Conservation (phyloP, 2,113 vertebrate species). For the Zapus hudsonius region DNA sequence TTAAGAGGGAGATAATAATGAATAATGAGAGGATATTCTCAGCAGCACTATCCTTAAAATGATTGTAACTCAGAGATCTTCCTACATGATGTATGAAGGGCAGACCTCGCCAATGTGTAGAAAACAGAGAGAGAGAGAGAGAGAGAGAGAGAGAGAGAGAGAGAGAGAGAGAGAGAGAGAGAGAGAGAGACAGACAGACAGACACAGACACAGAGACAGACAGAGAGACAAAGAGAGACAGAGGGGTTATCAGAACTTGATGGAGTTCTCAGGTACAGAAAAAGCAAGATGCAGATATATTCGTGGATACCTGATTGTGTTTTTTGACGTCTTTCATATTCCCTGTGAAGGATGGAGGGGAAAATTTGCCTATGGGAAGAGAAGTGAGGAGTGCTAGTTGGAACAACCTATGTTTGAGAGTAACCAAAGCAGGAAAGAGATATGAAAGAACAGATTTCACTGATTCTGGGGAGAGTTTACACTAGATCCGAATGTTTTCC, state of each 20-base stretch:
- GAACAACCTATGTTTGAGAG: not conserved
- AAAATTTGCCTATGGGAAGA: not conserved
- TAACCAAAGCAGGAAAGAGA: not conserved
- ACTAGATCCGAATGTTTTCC: not conserved
- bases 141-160: no score
- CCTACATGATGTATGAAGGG: accelerated
- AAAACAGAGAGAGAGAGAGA: no score
- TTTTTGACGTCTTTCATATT: not conserved
- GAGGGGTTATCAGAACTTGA: no score
- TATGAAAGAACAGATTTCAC: not conserved
- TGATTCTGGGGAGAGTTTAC: not conserved
- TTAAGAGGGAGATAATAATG: not conserved
- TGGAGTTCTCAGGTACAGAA: not conserved
- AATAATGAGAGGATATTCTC: not conserved
- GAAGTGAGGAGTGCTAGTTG: not conserved
- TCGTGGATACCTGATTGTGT: not conserved
- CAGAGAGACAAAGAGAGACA: no score
- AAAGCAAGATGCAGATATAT: not conserved
- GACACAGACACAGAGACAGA: no score
- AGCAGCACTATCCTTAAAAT: not conserved
- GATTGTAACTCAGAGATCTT: not conserved
- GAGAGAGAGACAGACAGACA: no score
- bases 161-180: no score
- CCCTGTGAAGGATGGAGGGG: not conserved
- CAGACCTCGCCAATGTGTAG: not conserved